Evolutionary conservation across 2,113 vertebrate species (phyloP).

Genomic region (Mastomys coucha): DNA sequence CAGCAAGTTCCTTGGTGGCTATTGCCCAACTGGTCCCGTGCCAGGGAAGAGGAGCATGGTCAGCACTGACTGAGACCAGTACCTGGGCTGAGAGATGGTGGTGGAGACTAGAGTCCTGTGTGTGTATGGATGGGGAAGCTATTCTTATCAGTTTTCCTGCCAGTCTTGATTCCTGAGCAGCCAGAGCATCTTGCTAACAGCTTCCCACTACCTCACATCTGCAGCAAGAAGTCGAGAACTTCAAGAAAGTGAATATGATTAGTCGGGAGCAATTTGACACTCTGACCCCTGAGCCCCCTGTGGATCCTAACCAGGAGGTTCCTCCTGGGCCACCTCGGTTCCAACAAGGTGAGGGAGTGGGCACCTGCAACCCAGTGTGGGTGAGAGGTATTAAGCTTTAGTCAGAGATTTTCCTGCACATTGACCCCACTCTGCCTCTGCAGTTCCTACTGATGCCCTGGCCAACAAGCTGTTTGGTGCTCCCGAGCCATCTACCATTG

Average conservation of each 20-base stretch:
- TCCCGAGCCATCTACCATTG: conserved; percentile 94
- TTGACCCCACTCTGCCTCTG: background rate
- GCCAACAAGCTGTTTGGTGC: conserved; percentile 98
- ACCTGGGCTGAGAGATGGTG: background rate
- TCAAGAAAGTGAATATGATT: conserved; percentile 99
- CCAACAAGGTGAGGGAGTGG: conserved; percentile 91
- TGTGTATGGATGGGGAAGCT: background rate
- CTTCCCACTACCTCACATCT: conserved; percentile 49
- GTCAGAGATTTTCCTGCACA: accelerated
- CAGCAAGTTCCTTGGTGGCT: background rate
- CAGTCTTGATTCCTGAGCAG: conserved; percentile 41
- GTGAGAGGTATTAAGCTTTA: background rate
- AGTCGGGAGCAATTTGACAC: conserved; percentile 97
- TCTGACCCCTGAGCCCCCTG: conserved; percentile 96
- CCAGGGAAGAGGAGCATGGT: background rate
- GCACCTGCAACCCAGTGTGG: background rate
- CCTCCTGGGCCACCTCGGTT: conserved; percentile 96
- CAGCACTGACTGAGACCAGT: background rate
- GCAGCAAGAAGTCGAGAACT: conserved; percentile 99
- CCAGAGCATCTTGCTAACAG: conserved; percentile 13
- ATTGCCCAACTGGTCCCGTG: background rate
- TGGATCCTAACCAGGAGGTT: conserved; percentile 99
- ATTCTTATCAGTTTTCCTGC: conserved; percentile 34
- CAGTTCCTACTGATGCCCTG: conserved; percentile 97
- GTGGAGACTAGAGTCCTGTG: background rate